These are phyloP conservation scores for Himalopsyche phryganea DNA, from an alignment of 1,140 invertebrate genomes.

Conservation along the genomic window DNA sequence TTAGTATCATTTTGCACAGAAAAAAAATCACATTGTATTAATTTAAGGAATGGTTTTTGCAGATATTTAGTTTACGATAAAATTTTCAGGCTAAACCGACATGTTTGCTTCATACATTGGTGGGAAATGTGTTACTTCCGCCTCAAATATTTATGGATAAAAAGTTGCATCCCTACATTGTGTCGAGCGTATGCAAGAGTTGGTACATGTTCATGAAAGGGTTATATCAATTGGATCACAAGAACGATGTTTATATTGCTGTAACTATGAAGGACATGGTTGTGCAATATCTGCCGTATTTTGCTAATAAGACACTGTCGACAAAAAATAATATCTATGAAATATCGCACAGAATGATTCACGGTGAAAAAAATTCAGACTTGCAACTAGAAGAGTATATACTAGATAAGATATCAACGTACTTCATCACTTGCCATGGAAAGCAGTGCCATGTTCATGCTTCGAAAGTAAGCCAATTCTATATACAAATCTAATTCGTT, in stretches of 20 bases:
- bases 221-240: slow-evolving; percentile 26
- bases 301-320: slow-evolving; percentile 23
- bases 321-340: slow-evolving; percentile 24
- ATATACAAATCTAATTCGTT: background rate
- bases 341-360: slow-evolving; percentile 25
- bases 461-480: slow-evolving; percentile 23
- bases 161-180: slow-evolving; percentile 26
- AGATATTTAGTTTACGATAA: too few relatives aligned
- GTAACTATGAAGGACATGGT: slow-evolving; percentile 31
- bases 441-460: slow-evolving; percentile 30
- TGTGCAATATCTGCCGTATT: slow-evolving; percentile 30
- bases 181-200: slow-evolving; percentile 23
- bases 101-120: slow-evolving; percentile 27
- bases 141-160: slow-evolving; percentile 33
- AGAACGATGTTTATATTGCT: slow-evolving; percentile 31
- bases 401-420: slow-evolving; percentile 27
- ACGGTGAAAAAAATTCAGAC: slow-evolving; percentile 16
- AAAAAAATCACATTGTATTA: too few relatives aligned
- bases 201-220: slow-evolving; percentile 33
- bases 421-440: slow-evolving; percentile 29
- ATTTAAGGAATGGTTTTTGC: too few relatives aligned
- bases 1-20: too few relatives aligned
- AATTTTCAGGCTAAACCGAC: slow-evolving; percentile 25
- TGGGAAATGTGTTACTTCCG: slow-evolving; percentile 27
- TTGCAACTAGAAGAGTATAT: slow-evolving; percentile 30